phyloP scores from a whole-genome alignment of 2,113 vertebrate species.

The Planiliza haematocheilus region DNA sequence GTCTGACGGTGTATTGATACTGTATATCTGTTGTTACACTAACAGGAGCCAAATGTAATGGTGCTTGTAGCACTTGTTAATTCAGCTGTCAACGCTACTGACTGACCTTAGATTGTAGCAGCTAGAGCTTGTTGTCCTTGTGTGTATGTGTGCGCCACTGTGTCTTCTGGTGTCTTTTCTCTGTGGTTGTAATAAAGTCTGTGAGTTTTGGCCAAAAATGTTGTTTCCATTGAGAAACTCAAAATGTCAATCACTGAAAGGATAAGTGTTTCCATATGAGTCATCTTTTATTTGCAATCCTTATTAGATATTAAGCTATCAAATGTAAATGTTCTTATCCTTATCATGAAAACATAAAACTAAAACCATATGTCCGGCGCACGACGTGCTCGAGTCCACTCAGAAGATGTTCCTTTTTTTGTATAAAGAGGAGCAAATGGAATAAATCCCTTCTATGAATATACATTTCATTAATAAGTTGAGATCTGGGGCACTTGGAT shows the following conservation, averaged over 20 bases:
- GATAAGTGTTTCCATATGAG: constrained; percentile 17
- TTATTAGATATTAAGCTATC: neutral
- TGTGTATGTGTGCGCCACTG: constrained; percentile 15
- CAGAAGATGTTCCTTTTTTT: neutral
- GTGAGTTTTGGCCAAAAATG: constrained; percentile 30
- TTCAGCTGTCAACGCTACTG: constrained; percentile 68
- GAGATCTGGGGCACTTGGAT: constrained; percentile 77
- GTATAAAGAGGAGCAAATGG: constrained; percentile 31
- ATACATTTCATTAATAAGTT: constrained; percentile 75
- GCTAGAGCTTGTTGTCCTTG: constrained; percentile 40
- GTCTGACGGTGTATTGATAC: constrained; percentile 19
- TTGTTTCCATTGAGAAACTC: constrained; percentile 7
- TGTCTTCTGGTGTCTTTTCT: constrained; percentile 25
- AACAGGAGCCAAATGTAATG: constrained; percentile 45
- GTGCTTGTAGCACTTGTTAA: constrained; percentile 66
- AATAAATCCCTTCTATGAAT: constrained; percentile 76
- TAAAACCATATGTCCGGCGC: neutral
- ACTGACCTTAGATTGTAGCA: constrained; percentile 61
- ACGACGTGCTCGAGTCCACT: constrained; percentile 6
- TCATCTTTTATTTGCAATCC: neutral
- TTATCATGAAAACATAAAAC: neutral
- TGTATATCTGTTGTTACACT: constrained; percentile 34
- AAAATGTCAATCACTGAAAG: constrained; percentile 34
- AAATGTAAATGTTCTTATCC: neutral
- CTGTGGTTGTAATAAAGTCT: constrained; percentile 1